phyloP scores from a whole-genome alignment of 1,140 invertebrate species.

The Ceratitis capitata region DNA sequence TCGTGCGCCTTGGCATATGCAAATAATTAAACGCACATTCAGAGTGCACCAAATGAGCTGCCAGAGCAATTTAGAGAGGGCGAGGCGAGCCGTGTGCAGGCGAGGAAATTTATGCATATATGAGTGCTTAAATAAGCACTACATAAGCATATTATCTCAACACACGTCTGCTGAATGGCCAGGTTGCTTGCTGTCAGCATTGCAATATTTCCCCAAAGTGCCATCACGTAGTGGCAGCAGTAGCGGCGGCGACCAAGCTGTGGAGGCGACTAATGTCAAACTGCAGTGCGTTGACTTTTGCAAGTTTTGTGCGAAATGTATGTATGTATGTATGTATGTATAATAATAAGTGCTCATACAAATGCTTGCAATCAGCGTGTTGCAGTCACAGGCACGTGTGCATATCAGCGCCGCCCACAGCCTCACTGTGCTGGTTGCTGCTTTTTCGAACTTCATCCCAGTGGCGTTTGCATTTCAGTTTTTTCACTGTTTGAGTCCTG shows the following conservation, averaged over 20 bases:
- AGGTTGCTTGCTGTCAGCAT: not conserved
- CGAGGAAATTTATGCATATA: not conserved
- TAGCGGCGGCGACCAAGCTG: not conserved
- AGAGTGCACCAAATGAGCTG: not conserved
- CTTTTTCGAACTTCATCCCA: not conserved
- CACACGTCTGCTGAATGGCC: not conserved
- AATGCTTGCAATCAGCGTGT: not conserved
- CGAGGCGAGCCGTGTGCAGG: not conserved
- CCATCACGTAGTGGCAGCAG: slow-evolving; percentile 39
- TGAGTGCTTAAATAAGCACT: not conserved
- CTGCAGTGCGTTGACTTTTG: slow-evolving; percentile 40
- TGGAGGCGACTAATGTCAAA: not conserved
- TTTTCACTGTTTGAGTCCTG: not conserved
- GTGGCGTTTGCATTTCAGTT: slow-evolving; percentile 6
- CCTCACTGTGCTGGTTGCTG: not conserved
- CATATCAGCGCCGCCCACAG: not conserved
- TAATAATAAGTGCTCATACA: not conserved
- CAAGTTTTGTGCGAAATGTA: slow-evolving; percentile 32
- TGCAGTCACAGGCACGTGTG: slow-evolving; percentile 33
- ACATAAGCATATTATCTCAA: not conserved
- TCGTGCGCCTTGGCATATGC: slow-evolving; percentile 63
- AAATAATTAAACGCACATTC: slow-evolving; percentile 62
- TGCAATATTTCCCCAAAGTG: slow-evolving; percentile 46
- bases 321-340: not conserved
- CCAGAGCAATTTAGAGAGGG: not conserved